Evolutionary conservation across 2,797 vertebrate species (phyloP).

Genomic region (Enoplosus armatus): DNA sequence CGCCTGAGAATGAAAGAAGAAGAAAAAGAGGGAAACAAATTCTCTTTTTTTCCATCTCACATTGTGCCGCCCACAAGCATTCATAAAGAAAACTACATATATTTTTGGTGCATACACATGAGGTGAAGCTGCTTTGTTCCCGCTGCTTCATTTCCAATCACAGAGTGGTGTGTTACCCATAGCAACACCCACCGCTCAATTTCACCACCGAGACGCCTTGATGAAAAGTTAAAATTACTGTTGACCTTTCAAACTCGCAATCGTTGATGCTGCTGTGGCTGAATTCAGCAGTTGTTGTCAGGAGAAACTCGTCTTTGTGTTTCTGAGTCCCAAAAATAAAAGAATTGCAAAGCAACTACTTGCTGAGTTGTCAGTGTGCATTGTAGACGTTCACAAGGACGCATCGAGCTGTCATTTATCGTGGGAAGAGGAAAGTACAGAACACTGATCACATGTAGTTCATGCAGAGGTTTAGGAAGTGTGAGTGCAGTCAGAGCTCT

Average conservation of each 20-base stretch:
- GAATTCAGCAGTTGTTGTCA: constrained; percentile 4
- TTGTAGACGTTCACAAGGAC: not conserved
- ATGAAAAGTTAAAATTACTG: constrained; percentile 22
- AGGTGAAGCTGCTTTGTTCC: not conserved
- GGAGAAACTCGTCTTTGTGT: not conserved
- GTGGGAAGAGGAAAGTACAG: not conserved
- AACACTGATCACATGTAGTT: not conserved
- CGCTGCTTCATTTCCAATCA: constrained; percentile 24
- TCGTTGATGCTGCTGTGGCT: not conserved
- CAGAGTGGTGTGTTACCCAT: constrained; percentile 15
- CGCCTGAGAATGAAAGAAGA: not conserved
- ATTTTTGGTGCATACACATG: not conserved
- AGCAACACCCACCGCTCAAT: not conserved
- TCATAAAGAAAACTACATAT: not conserved
- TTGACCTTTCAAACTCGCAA: constrained; percentile 4
- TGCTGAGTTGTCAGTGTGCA: not conserved
- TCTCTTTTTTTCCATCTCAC: constrained; percentile 5
- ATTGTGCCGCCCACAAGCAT: not conserved
- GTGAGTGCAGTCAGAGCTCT: not conserved
- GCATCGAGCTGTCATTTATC: not conserved
- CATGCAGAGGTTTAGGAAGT: not conserved
- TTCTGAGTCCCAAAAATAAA: not conserved
- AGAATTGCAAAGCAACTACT: not conserved
- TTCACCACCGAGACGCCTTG: not conserved
- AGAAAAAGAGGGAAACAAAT: not conserved